Evolutionary conservation across 2,797 vertebrate genomes (phyloP), one percentile per base, ranked within the genome.

Genomic region (Urocyon cinereoargenteus): DNA sequence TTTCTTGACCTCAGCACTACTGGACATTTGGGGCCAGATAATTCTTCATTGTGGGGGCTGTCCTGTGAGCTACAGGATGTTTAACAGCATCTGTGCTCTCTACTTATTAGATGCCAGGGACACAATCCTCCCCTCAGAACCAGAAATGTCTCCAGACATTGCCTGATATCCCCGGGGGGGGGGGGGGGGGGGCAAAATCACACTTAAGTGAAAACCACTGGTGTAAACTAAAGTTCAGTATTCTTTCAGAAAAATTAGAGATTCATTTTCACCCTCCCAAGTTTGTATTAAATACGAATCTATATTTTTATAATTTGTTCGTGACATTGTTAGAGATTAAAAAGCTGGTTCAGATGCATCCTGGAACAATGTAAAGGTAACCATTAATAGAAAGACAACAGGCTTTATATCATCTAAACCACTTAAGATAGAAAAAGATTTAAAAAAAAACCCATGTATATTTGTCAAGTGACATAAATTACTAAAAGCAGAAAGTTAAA

Each of bases 321-420:
- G 82, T 53, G 28, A 89, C 13, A 36, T 62, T 66, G 3, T 92
- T 79, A 77, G 31, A 88, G 4, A 77, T 68, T 10, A 1, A 22
- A 77, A 90, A 78, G 49, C 5, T 70, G 31, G 16, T 49, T 95
- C 78, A 94, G 89, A 75, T 91, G 62, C 57, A 89, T 86, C 70
- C 57, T 93, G 68, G 36, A 88, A 86, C 86, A 86, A 68, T n/a
- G 6, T 62, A 86, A 89, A 92, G 11, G 51, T 86, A 83, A 95
- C 9, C 55, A 57, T 16, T 77, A 78, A 78, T 11, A 84, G 83
- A 91, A 86, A 89, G 16, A 90, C 90, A 92, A 92, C 4, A 92
- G 53, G 81, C 26, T 72, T 59, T n/a, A 31, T 57, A 59, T 31
- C 72, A 68, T 68, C 66, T 62, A 68, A 91, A 59, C 91, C 19